These are phyloP conservation scores for Astropecten irregularis DNA, from an alignment of 53 echinoderm and acorn worm genomes.

Conservation along the genomic window DNA sequence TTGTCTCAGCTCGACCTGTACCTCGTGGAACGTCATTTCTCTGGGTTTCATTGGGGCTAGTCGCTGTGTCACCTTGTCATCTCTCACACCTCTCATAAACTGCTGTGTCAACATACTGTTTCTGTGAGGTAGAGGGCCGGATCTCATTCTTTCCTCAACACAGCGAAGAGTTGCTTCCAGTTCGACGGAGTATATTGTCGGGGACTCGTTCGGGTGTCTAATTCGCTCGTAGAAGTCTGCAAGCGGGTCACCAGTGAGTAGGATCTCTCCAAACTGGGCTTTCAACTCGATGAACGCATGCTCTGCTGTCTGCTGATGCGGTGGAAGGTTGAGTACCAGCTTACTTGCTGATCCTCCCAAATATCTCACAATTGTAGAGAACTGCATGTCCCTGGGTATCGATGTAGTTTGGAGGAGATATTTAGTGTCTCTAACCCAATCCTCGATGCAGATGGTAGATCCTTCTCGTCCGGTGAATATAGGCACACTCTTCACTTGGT, in stretches of 20 bases:
- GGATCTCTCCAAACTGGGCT: background rate
- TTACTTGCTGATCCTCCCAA: no score
- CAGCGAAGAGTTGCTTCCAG: conserved; percentile 1
- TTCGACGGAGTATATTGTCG: conserved; percentile 2
- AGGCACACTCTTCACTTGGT: background rate
- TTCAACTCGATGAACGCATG: conserved; percentile 6
- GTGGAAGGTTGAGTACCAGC: conserved; percentile 29
- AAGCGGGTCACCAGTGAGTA: background rate
- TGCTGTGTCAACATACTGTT: conserved; percentile 23
- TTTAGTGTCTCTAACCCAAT: conserved; percentile 27
- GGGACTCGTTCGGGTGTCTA: background rate
- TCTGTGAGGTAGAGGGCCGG: background rate
- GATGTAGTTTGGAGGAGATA: background rate
- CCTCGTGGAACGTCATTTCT: conserved; percentile 11
- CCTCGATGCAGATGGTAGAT: conserved; percentile 22
- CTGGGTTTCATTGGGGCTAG: conserved; percentile 48
- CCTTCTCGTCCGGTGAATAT: conserved; percentile 7
- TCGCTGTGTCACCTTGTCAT: conserved; percentile 3
- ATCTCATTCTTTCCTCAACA: background rate
- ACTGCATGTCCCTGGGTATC: background rate
- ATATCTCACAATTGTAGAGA: no score
- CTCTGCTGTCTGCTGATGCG: background rate
- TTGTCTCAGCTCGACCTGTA: conserved; percentile 26
- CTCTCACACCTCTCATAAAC: conserved; percentile 30
- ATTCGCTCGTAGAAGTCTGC: conserved; percentile 41